These are phyloP conservation scores for Lobophora halterata DNA, from an alignment of 2,888 invertebrate genomes.

Conservation along the genomic window DNA sequence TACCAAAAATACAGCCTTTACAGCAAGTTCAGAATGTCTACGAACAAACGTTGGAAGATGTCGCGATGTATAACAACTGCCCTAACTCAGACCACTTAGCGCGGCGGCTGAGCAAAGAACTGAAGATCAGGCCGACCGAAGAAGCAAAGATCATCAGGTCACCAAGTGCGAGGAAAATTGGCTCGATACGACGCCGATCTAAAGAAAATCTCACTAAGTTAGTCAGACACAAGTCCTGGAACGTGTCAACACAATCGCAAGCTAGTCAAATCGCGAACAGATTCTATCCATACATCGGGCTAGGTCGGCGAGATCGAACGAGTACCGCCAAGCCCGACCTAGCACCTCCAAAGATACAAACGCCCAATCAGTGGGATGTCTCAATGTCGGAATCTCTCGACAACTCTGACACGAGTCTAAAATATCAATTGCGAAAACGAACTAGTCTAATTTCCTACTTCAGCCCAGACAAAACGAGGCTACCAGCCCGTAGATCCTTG, in stretches of 20 bases:
- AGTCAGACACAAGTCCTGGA: constrained; percentile 84
- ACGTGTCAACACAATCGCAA: constrained; percentile 72
- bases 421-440: constrained; percentile 60
- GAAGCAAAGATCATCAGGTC: constrained; percentile 88
- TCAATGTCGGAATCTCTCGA: constrained; percentile 54
- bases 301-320: constrained; percentile 71
- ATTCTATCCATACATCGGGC: constrained; percentile 77
- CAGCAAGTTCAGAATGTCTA: constrained; percentile 86
- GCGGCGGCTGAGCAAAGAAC: constrained; percentile 84
- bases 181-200: constrained; percentile 86
- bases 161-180: constrained; percentile 91
- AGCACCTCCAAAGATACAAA: constrained; percentile 42
- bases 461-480: constrained; percentile 56
- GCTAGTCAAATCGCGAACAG: constrained; percentile 61
- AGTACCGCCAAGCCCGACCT: constrained; percentile 54
- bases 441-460: constrained; percentile 58
- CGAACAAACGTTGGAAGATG: constrained; percentile 86
- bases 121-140: constrained; percentile 86
- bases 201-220: constrained; percentile 82
- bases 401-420: constrained; percentile 54
- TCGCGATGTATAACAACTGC: constrained; percentile 80
- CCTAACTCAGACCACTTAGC: constrained; percentile 86
- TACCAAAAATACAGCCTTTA: constrained; percentile 74
- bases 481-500: constrained; percentile 60
- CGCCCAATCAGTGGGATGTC: constrained; percentile 53